Base-by-base conservation (phyloP, 2,113 vertebrate species). In the Uria lomvia region DNA sequence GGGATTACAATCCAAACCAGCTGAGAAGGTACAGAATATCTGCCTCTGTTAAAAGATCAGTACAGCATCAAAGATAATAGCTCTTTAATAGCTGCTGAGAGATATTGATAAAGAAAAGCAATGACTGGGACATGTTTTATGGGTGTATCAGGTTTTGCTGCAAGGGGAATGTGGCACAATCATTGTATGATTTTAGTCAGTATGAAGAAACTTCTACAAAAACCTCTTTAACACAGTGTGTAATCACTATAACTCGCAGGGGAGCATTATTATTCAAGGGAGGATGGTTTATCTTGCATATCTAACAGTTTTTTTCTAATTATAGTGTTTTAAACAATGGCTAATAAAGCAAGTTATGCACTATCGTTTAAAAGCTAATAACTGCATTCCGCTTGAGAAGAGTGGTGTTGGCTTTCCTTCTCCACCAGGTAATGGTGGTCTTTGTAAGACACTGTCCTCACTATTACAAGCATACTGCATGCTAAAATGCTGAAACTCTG, bases 261-360 rank as follows among this genome's bases (percentile, higher is more conserved):
- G 59, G 68, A 92, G 23, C 52, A 82, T 34, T 59, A 38, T 62
- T 74, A 65, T 68, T 85, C 0, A 10, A 86, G 63, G 47, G 26
- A 89, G 21, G 34, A 56, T 24, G 56, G 34, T 67, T 94, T 96
- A 84, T 95, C 95, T 94, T 94, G 79, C 75, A 42, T 93, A 89
- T 81, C 60, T 84, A 90, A 88, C 6, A 20, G 16, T 86, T 77
- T 58, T 53, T 78, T 93, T 79, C 60, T 92, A 93, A 92, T 95
- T 92, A 81, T 29, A 56, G 34, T 29, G 47, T 27, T 73, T 88
- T 81, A 92, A 94, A 89, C 43, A 87, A 53, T 62, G 58, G 80
- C 38, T 92, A 74, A 86, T 88, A 94, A 92, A 96, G 32, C 60
- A 84, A 90, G 60, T 13, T 77, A 34, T 32, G 22, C 21, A 14